Base-by-base conservation (phyloP, 2,888 invertebrate species). In the Scaptomyza caliginosa region DNA sequence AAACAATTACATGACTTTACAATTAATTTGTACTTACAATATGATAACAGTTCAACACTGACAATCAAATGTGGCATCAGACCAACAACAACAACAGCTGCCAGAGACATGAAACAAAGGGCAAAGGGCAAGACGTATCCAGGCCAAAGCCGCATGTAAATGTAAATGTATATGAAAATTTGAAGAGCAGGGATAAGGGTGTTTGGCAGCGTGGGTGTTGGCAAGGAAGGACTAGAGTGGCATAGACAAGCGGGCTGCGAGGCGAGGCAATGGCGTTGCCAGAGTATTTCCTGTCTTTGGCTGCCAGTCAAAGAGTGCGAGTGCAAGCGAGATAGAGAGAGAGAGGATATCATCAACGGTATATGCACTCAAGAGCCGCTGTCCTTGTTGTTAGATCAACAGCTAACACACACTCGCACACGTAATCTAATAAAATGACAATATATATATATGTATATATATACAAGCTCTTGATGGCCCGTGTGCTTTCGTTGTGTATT, bases 1-100 rank as follows among this genome's bases (percentile, higher is more conserved):
- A 71, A 86, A 68, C 84, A 77, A 86, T 84, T 74, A 81, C 81
- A 81, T 70, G 84, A 84, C 77, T 86, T 80, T 58, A 68, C 86
- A 84, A 81, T 86, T 86, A 81, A 74, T 80, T 86, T 84, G 74
- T 71, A 77, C 55, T 26, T 57, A 49, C 80, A 66, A 75, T 60
- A 66, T 79, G 68, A 66, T 67, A 68, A 65, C 70, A 77, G 64
- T 50, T 62, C 26, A 59, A 66, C 55, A 50, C 56, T 65, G 74
- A 69, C 77, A 75, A 68, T 43, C 28, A 52, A 52, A 72, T 67
- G 58, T 42, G 34, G 39, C 46, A 42, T 34, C 51, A 21, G 52
- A 24, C 10, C 40, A 10, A 13, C 26, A 32, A 40, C 50, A 42
- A 46, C 42, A n/a, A 5, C 16, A 24, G 21, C 13, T 23, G 28